Evolutionary conservation across 2,113 vertebrate species (phyloP), one percentile per base, ranked within the genome.

Genomic region (Nycticryphes semicollaris): DNA sequence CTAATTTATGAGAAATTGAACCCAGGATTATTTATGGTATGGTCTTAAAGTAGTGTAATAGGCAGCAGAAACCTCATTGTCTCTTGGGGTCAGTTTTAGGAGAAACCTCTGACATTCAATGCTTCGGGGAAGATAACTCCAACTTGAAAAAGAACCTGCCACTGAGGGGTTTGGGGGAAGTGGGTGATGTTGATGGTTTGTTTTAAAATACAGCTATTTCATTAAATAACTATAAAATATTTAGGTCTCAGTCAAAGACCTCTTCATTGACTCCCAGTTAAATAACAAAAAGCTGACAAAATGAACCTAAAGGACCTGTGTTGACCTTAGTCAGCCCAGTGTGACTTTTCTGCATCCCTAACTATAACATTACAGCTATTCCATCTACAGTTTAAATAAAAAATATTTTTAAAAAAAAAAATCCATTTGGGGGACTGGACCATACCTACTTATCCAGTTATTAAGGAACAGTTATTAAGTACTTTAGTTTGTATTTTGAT

Each of bases 401-500:
- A 57, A 57, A 56, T 31, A n/a, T n/a, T n/a, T n/a, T n/a, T n/a
- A 56, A 31, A 20, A 9, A 24, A 33, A 15, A 10, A 31, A 30
- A 22, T 17, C 6, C 0, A 0, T 19, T 59, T 28, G 59, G 22
- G 2, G 20, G 11, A n/a, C 48, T 50, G 10, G 12, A 9, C 6
- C 14, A 43, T 48, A 10, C 24, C 1, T 41, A 18, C 14, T 76
- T 63, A 39, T 3, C 12, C 7, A 47, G 4, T 73, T 86, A 45
- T 62, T 89, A 76, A 80, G 39, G 28, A 86, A 43, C 2, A 39
- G 39, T 39, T 39, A 39, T 39, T 39, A 39, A 7, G 33, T 8
- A 43, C 3, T 83, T 73, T 10, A 7, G 11, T 72, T 75, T 75
- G 17, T 43, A 73, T 30, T 79, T 68, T 72, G 24, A 68, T 79